Evolutionary conservation across 2,113 vertebrate genomes (phyloP), one percentile per base, ranked within the genome.

Genomic region (Pagrus major): DNA sequence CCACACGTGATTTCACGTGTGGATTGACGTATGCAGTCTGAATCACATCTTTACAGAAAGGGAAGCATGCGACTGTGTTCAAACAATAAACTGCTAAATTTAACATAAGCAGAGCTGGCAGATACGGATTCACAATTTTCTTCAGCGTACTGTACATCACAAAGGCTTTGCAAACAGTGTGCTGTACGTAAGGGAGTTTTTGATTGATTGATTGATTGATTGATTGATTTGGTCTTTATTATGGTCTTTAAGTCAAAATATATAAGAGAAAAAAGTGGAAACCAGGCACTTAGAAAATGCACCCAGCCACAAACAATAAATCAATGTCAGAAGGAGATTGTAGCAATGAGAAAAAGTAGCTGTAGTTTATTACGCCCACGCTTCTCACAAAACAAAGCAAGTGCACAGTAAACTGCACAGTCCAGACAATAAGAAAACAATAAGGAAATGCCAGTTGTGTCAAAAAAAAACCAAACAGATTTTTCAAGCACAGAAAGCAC

Each of bases 251-350:
- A 27, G 12, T 47, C 9, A 9, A 42, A 63, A 41, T 5, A 29
- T 9, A 44, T 25, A 16, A n/a, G n/a, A n/a, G n/a, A 31, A 6
- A 46, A 31, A 46, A 15, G 1, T 27, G 23, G n/a, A 21, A 29
- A 49, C 49, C 49, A 27, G 2, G 25, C 14, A 1, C 51, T 27
- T 15, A 7, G 27, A n/a, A 21, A n/a, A 51, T 15, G 44, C 1
- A 66, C 12, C 5, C 11, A 18, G 46, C 44, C 29, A 10, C 14
- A 8, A 51, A 21, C 31, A 33, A 67, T 67, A 7, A 49, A 67
- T 67, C 64, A 49, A 35, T 46, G 64, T 67, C 64, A 31, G n/a
- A 33, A 25, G 2, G 42, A 46, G 42, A 46, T 46, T 46, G 59
- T 63, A 64, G 39, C 41, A 42, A 44, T 15, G 61, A 42, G 60